These are phyloP conservation scores for Actenoides hombroni DNA, from an alignment of 2,113 vertebrate species.

Conservation along the genomic window DNA sequence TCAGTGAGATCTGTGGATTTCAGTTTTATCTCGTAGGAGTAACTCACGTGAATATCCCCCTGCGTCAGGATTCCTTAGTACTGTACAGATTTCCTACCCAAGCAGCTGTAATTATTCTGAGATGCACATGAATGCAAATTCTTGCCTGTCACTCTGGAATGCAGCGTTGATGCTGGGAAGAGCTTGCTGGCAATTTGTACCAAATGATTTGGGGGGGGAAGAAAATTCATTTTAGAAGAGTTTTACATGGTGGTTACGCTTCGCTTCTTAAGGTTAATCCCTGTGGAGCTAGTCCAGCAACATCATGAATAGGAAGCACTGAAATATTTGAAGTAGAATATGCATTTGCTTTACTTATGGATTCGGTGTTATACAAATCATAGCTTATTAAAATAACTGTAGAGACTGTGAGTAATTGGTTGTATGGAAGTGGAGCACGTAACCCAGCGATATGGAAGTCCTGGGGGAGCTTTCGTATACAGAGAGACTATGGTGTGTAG, in stretches of 20 bases:
- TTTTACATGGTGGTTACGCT: slow-evolving; percentile 34
- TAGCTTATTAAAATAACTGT: slow-evolving; percentile 45
- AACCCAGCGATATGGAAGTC: slow-evolving; percentile 6
- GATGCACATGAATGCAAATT: slow-evolving; percentile 56
- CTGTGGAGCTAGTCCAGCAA: slow-evolving; percentile 13
- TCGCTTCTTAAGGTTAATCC: slow-evolving; percentile 13
- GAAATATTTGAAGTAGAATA: slow-evolving; percentile 33
- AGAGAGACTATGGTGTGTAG: not conserved
- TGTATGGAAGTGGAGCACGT: not conserved
- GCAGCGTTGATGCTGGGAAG: slow-evolving; percentile 34
- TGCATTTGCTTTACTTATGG: slow-evolving; percentile 19
- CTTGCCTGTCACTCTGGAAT: slow-evolving; percentile 51
- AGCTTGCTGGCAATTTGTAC: not conserved
- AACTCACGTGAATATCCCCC: not conserved
- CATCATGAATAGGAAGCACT: slow-evolving; percentile 19
- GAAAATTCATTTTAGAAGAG: slow-evolving; percentile 47
- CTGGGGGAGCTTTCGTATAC: not conserved
- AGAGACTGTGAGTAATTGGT: slow-evolving; percentile 54
- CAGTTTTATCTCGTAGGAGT: not conserved
- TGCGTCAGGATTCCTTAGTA: not conserved
- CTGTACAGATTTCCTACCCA: not conserved
- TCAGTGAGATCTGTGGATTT: not conserved
- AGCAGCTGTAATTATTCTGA: slow-evolving; percentile 66
- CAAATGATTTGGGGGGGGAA: slow-evolving; percentile 38
- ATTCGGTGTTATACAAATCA: slow-evolving; percentile 25